Evolutionary conservation across 1,140 invertebrate genomes (phyloP).

Genomic region (Diabrotica undecimpunctata): DNA sequence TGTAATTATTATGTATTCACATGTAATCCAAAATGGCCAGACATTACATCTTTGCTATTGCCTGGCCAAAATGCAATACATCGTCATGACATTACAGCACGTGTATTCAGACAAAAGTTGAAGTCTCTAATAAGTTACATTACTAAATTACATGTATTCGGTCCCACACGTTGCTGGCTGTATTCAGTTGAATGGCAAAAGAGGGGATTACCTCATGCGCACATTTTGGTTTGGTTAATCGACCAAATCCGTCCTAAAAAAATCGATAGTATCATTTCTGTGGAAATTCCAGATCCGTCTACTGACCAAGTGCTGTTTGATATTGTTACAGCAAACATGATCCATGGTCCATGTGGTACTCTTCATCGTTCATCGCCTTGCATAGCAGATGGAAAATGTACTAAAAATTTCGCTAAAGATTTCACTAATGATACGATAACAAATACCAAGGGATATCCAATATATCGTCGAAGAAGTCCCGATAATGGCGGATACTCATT

Average conservation of each 20-base stretch:
- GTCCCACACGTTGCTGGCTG: too few species aligned
- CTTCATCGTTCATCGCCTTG: conserved; percentile 50
- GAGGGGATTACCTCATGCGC: too few species aligned
- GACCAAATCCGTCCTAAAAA: conserved; percentile 44
- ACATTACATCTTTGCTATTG: conserved; percentile 45
- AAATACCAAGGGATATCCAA: too few species aligned
- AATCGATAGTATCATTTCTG: conserved; percentile 52
- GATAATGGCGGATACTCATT: too few species aligned
- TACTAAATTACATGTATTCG: too few species aligned
- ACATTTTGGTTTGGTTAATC: conserved; percentile 49
- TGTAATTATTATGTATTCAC: conserved; percentile 51
- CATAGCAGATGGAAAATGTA: conserved; percentile 50
- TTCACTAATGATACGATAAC: conserved; percentile 44
- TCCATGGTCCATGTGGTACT: too few species aligned
- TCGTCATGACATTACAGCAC: too few species aligned
- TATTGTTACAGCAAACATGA: conserved; percentile 48
- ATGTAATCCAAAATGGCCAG: conserved; percentile 52
- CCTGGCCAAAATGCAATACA: conserved; percentile 38
- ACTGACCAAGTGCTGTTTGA: conserved; percentile 47
- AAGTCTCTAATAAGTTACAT: too few species aligned
- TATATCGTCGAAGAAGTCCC: too few species aligned
- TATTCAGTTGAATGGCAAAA: too few species aligned
- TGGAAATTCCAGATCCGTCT: conserved; percentile 53
- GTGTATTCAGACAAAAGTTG: too few species aligned
- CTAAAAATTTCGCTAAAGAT: conserved; percentile 46